Percentiles rank a stretch among this genome's conserved stretches.
Conservation (phyloP, 2,888 invertebrate genomes). For the Ectemnius continuus region DNA sequence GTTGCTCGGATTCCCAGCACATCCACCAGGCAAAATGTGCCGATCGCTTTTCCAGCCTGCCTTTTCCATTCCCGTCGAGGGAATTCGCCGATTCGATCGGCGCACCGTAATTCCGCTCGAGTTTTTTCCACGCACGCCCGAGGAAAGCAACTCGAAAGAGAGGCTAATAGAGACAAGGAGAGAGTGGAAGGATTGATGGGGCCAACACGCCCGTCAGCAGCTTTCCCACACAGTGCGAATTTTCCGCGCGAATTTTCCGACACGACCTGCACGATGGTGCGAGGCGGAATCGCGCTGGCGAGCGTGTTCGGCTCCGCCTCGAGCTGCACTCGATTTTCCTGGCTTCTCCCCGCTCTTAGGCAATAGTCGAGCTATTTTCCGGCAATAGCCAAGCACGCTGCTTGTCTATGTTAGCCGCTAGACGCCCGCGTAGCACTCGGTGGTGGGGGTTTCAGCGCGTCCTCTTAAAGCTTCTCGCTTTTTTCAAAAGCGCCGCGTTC, state of each 20-base stretch:
- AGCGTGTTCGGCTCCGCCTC: no score
- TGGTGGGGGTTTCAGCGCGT: slow-evolving; percentile 75
- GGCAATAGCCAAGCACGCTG: slow-evolving; percentile 59
- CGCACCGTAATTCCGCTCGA: neutral
- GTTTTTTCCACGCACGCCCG: slow-evolving; percentile 10
- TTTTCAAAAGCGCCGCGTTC: slow-evolving; percentile 73
- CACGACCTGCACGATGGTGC: neutral
- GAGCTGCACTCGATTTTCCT: neutral
- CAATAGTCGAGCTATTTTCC: slow-evolving; percentile 55
- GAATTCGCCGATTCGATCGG: neutral
- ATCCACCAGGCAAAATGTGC: no score
- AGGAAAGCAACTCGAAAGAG: slow-evolving; percentile 3
- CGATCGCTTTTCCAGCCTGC: no score
- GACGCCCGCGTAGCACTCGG: slow-evolving; percentile 73
- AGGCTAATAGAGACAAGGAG: no score
- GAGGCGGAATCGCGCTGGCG: neutral
- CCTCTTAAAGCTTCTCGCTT: slow-evolving; percentile 77
- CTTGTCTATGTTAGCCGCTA: slow-evolving; percentile 75
- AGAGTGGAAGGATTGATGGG: no score
- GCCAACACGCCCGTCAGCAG: neutral
- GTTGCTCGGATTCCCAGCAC: neutral
- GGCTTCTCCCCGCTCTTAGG: neutral
- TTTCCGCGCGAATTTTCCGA: slow-evolving; percentile 31
- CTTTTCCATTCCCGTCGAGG: no score
- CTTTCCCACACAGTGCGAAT: slow-evolving; percentile 19